A percentile compares a stretch with the other conserved stretches of the same genome.
These are phyloP conservation scores for Nestor notabilis DNA, from an alignment of 2,113 vertebrate genomes.

Conservation along the genomic window DNA sequence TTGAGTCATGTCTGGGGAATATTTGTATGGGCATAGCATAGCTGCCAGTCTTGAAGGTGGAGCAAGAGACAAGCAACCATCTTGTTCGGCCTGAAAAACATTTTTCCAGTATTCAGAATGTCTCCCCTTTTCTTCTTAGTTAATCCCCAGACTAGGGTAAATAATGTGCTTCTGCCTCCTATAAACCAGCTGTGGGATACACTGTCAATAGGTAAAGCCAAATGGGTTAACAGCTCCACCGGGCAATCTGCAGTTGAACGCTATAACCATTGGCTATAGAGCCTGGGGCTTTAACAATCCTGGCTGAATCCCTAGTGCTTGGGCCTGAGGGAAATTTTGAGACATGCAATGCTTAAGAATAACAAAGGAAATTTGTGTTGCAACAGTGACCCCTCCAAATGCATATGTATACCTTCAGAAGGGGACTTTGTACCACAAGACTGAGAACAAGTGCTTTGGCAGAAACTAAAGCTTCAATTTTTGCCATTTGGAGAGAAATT, in stretches of 20 bases:
- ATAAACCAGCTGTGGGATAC: background rate
- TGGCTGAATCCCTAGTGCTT: background rate
- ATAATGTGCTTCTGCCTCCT: background rate
- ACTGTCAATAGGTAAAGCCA: background rate
- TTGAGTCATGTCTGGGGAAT: conserved; percentile 35
- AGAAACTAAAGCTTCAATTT: background rate
- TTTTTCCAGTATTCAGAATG: background rate
- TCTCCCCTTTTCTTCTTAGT: background rate
- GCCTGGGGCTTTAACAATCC: background rate
- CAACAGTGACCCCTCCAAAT: background rate
- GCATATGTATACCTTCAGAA: background rate
- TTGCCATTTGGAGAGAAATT: background rate
- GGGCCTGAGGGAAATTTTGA: background rate
- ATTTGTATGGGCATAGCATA: background rate
- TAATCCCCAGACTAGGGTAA: background rate
- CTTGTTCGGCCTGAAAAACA: background rate
- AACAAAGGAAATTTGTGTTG: background rate
- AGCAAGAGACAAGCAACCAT: background rate
- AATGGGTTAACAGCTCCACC: background rate
- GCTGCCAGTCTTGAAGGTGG: background rate
- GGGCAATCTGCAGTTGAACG: background rate
- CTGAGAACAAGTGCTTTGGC: background rate
- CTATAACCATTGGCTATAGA: background rate
- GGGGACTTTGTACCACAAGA: background rate
- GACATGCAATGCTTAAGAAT: background rate